A percentile compares a stretch with the other conserved stretches of the same genome.
phyloP scores from a whole-genome alignment of 2,888 invertebrate species.

The Sisyra terminalis region DNA sequence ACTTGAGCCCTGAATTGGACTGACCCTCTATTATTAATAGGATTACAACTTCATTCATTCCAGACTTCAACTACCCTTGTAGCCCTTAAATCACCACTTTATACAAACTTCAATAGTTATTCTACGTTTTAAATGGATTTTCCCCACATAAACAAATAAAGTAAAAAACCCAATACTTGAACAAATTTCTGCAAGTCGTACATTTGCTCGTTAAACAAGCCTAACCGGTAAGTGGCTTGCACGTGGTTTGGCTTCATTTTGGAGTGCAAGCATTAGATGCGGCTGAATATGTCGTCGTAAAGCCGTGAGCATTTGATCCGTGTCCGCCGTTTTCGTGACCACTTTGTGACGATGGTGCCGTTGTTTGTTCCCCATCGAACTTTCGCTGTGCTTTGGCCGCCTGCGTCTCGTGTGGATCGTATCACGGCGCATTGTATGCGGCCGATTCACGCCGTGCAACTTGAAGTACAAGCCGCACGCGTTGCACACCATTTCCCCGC shows the following conservation, averaged over 20 bases:
- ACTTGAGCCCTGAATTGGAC: too few relatives aligned
- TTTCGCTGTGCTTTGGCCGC: constrained; percentile 58
- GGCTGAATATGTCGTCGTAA: constrained; percentile 53
- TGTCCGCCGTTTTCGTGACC: constrained; percentile 14
- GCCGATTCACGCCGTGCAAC: constrained; percentile 85
- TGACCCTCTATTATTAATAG: too few relatives aligned
- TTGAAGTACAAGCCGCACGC: constrained; percentile 97
- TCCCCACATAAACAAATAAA: too few relatives aligned
- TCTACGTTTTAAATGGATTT: too few relatives aligned
- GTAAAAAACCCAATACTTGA: background rate
- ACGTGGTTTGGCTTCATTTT: constrained; percentile 13
- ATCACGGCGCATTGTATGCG: constrained; percentile 89
- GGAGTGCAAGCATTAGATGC: constrained; percentile 46
- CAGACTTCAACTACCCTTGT: too few relatives aligned
- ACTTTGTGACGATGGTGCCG: background rate
- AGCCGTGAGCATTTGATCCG: constrained; percentile 52
- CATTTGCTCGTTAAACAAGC: background rate
- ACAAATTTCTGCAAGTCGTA: background rate
- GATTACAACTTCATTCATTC: too few relatives aligned
- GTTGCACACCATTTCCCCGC: constrained; percentile 97
- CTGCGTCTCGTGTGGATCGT: constrained; percentile 89
- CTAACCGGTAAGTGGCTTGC: constrained; percentile 3
- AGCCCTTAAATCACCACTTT: too few relatives aligned
- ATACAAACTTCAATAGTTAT: too few relatives aligned
- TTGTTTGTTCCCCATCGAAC: constrained; percentile 4